A percentile compares a stretch with the other conserved stretches of the same genome.
These are phyloP conservation scores for Drosophila merina DNA, from an alignment of 2,888 invertebrate genomes.

Conservation along the genomic window DNA sequence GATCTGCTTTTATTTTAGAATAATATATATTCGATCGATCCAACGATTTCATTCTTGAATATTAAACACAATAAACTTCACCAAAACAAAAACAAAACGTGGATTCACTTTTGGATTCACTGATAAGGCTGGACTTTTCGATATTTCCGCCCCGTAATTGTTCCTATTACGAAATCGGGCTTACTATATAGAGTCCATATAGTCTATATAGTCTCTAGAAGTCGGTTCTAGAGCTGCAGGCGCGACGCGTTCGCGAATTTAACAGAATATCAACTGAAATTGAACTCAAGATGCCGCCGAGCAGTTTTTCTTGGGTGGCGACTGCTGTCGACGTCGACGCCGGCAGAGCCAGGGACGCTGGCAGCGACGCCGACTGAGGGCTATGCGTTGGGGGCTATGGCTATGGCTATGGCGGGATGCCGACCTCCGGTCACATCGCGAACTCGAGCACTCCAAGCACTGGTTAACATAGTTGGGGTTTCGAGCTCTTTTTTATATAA, in stretches of 20 bases:
- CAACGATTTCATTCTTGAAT: conserved; percentile 1
- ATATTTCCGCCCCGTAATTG: too few relatives aligned
- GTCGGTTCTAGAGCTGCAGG: conserved; percentile 46
- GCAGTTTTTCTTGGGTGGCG: conserved; percentile 75
- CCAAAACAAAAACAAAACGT: conserved; percentile 23
- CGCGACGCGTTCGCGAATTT: conserved; percentile 79
- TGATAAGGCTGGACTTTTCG: conserved; percentile 26
- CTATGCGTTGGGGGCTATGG: conserved; percentile 17
- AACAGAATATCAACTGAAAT: conserved; percentile 77
- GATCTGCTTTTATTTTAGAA: too few relatives aligned
- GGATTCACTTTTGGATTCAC: conserved; percentile 4
- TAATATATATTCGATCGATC: not conserved
- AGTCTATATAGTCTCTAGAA: not conserved
- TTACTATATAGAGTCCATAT: not conserved
- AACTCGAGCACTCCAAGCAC: conserved; percentile 52
- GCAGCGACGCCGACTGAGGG: conserved; percentile 5
- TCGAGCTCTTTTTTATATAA: not conserved
- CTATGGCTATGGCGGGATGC: conserved; percentile 25
- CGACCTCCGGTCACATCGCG: conserved; percentile 70
- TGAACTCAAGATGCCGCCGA: conserved; percentile 74
- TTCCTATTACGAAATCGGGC: conserved; percentile 16
- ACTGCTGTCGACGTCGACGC: conserved; percentile 18
- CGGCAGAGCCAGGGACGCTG: conserved; percentile 37
- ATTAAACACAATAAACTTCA: not conserved
- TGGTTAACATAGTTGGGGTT: conserved; percentile 19